Evolutionary conservation across 2,888 invertebrate genomes (phyloP), one percentile per base, ranked within the genome.

Genomic region (Perdita meconis): DNA sequence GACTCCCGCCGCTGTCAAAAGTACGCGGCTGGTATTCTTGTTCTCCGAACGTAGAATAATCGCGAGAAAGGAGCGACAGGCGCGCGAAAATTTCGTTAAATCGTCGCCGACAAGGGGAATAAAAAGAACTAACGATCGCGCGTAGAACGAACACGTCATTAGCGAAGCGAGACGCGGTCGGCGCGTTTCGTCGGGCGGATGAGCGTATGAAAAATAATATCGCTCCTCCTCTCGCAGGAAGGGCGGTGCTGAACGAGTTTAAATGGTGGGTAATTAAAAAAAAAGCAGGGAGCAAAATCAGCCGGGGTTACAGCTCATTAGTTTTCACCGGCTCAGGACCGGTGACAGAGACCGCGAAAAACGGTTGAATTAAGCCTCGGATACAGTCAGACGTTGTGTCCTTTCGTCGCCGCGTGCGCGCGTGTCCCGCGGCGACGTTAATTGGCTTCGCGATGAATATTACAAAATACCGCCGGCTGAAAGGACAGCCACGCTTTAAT

Each of bases 221-320:
- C 75, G 57, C 24, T 63, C 67, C 65, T 65, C 56, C 65, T 47
- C 40, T n/a, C 42, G 51, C 44, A 47, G 12, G 36, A 38, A 47
- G 38, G 38, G 26, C 51, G 24, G 19, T n/a, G 26, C 56, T 66
- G 69, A 67, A 53, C 47, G 60, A 44, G 63, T 63, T 79, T 84
- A 84, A 86, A 86, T 80, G 80, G 61, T 65, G 68, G 82, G 85
- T 82, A 88, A 88, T 88, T 88, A 87, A 84, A 87, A 66, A 83
- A 84, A 87, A 66, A 83, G 64, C 76, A 70, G 78, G 69, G 69
- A 57, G 77, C 74, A 83, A 88, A 88, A 86, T 88, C 63, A 86
- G 86, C 71, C 80, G 66, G 64, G 71, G 72, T 84, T 82, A 82
- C 81, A 80, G 84, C 88, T 88, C 88, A 88, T 88, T 88, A 88